Evolutionary conservation across 2,888 invertebrate genomes (phyloP).

Genomic region (Falcaria lacertinaria): DNA sequence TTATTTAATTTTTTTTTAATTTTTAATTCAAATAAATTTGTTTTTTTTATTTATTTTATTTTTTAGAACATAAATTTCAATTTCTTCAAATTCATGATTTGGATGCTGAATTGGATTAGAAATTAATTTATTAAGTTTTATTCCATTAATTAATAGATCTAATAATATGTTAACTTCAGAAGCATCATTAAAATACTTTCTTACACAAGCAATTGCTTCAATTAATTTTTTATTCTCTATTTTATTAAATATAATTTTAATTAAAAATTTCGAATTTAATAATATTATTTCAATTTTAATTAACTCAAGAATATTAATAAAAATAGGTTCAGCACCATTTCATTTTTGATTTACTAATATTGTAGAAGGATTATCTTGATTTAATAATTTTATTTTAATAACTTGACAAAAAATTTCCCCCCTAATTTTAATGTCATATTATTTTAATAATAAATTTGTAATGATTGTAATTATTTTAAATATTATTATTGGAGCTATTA

Average conservation of each 20-base stretch:
- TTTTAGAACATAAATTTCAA: constrained; percentile 63
- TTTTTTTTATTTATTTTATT: constrained; percentile 73
- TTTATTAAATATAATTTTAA: constrained; percentile 52
- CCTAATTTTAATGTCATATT: constrained; percentile 74
- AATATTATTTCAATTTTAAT: constrained; percentile 46
- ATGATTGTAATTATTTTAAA: constrained; percentile 64
- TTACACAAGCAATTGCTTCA: constrained; percentile 80
- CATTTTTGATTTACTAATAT: constrained; percentile 81
- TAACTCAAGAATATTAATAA: constrained; percentile 67
- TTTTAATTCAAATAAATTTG: constrained; percentile 74
- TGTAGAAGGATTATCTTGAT: constrained; percentile 79
- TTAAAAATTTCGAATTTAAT: constrained; percentile 51
- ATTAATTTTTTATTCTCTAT: constrained; percentile 74
- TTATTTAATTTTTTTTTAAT: constrained; percentile 75
- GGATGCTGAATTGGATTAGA: constrained; percentile 81
- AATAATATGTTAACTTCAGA: constrained; percentile 73
- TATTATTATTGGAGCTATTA: constrained; percentile 68
- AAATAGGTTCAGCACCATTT: constrained; percentile 79
- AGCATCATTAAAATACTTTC: constrained; percentile 81
- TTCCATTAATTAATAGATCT: constrained; percentile 74
- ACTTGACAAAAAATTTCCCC: constrained; percentile 84
- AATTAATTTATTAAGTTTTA: constrained; percentile 82
- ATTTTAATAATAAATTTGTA: constrained; percentile 60
- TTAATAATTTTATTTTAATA: constrained; percentile 77
- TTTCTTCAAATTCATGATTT: constrained; percentile 59